Conservation (phyloP, 2,797 vertebrate genomes). For the Intellagama lesueurii region DNA sequence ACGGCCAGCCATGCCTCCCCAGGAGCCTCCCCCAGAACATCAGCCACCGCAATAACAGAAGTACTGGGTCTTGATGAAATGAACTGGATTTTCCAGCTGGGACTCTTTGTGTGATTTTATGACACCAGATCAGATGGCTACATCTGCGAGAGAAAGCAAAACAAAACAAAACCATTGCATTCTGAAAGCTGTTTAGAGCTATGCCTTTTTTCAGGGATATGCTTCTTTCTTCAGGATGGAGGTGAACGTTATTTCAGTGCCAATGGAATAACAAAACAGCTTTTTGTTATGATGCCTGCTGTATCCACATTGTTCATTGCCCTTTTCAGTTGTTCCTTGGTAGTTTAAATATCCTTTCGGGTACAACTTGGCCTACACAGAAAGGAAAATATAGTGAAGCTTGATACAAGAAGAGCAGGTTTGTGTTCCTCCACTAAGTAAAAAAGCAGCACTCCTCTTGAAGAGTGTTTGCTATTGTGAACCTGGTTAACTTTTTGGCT, state of each 20-base stretch:
- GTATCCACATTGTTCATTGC: constrained; percentile 67
- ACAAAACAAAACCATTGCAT: constrained; percentile 54
- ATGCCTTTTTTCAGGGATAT: constrained; percentile 83
- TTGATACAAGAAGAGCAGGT: constrained; percentile 60
- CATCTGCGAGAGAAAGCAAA: constrained; percentile 68
- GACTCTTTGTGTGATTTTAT: constrained; percentile 65
- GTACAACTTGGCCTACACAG: constrained; percentile 61
- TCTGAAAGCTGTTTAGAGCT: constrained; percentile 80
- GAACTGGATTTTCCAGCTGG: constrained; percentile 69
- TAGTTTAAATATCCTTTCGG: constrained; percentile 53
- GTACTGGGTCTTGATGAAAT: constrained; percentile 54
- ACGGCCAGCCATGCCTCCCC: constrained; percentile 75
- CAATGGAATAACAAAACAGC: constrained; percentile 78
- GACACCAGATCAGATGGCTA: constrained; percentile 64
- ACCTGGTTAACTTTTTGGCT: constrained; percentile 43
- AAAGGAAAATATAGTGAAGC: constrained; percentile 55
- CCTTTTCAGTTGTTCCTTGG: constrained; percentile 57
- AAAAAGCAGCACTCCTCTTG: constrained; percentile 19
- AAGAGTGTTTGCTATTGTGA: constrained; percentile 50
- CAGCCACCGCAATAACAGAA: constrained; percentile 75
- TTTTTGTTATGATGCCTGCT: constrained; percentile 69
- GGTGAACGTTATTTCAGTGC: constrained; percentile 82
- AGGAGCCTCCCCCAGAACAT: constrained; percentile 76
- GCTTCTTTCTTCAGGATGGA: constrained; percentile 76
- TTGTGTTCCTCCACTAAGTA: constrained; percentile 47